phyloP scores from a whole-genome alignment of 2,113 vertebrate genomes.

The Coracopsis vasa region DNA sequence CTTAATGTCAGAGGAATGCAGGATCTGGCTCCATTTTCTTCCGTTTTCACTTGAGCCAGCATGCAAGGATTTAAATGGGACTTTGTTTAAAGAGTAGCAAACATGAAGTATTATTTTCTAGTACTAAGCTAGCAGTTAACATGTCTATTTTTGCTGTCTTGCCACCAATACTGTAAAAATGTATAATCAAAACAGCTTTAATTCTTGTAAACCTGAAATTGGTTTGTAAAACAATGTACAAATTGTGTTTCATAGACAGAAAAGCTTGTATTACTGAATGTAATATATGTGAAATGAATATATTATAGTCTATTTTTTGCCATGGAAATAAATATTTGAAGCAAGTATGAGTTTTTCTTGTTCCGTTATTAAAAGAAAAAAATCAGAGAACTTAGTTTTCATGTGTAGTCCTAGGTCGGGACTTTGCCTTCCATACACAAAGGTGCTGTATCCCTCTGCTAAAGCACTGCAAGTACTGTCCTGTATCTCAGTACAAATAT shows the following conservation, averaged over 20 bases:
- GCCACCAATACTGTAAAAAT: slow-evolving; percentile 69
- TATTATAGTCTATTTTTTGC: slow-evolving; percentile 79
- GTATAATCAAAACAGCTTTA: slow-evolving; percentile 71
- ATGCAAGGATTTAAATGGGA: slow-evolving; percentile 23
- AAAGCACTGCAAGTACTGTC: neutral
- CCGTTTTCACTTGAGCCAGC: slow-evolving; percentile 6
- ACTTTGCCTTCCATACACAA: neutral
- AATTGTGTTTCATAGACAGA: slow-evolving; percentile 72
- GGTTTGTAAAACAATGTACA: slow-evolving; percentile 72
- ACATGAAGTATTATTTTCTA: slow-evolving; percentile 64
- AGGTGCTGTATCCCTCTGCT: neutral
- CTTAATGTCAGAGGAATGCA: neutral
- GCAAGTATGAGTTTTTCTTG: neutral
- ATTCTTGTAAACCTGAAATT: slow-evolving; percentile 70
- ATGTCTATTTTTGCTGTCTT: slow-evolving; percentile 51
- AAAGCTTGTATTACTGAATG: slow-evolving; percentile 73
- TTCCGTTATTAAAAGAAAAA: neutral
- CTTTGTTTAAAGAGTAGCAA: slow-evolving; percentile 39
- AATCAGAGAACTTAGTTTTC: neutral
- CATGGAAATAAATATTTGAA: slow-evolving; percentile 80
- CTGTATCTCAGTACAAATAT: neutral
- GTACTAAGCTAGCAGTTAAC: slow-evolving; percentile 55
- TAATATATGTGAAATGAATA: slow-evolving; percentile 80
- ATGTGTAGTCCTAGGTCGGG: neutral
- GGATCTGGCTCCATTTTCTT: slow-evolving; percentile 24